Evolutionary conservation across 2,888 invertebrate genomes (phyloP), one percentile per base, ranked within the genome.

Genomic region (Horisme vitalbata): DNA sequence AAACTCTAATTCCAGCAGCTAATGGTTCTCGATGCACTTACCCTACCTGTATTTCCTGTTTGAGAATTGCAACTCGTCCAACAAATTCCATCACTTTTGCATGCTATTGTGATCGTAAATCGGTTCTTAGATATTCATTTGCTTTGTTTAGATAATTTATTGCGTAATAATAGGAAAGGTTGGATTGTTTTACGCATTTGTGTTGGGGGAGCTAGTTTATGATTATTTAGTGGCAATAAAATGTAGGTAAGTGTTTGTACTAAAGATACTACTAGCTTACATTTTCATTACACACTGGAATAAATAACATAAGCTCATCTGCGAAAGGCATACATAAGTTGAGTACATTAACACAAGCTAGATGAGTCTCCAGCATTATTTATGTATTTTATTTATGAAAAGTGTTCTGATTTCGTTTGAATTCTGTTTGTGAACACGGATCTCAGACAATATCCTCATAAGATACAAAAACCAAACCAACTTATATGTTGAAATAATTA

Each of bases 21-120:
- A 81, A 82, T 80, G 78, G 77, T 70, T 65, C 65, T 50, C 61
- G 63, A 63, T 50, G 53, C 66, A 75, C 74, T 75, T 63, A 68
- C 72, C 66, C 41, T 68, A 75, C 86, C 83, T 76, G 85, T 83
- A 83, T 85, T 84, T 84, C 86, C 81, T 75, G 86, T 86, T 83
- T 65, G 75, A 71, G 13, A 5, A 4, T 10, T 11, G 12, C 10
- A 76, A 23, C 63, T 59, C 59, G 52, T 62, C 61, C 62, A 59
- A 67, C 66, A 74, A 79, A 81, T 78, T 79, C 79, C 80, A 73
- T 69, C 64, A 63, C 65, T 59, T 63, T 63, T 57, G 62, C 64
- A 63, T 62, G 49, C 72, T 62, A 83, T 83, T 83, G 83, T 83
- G 64, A 75, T 72, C 68, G 69, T 46, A 74, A 75, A 79, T 76